phyloP scores from a whole-genome alignment of 2,113 vertebrate genomes.

The Apodemus speciosus region DNA sequence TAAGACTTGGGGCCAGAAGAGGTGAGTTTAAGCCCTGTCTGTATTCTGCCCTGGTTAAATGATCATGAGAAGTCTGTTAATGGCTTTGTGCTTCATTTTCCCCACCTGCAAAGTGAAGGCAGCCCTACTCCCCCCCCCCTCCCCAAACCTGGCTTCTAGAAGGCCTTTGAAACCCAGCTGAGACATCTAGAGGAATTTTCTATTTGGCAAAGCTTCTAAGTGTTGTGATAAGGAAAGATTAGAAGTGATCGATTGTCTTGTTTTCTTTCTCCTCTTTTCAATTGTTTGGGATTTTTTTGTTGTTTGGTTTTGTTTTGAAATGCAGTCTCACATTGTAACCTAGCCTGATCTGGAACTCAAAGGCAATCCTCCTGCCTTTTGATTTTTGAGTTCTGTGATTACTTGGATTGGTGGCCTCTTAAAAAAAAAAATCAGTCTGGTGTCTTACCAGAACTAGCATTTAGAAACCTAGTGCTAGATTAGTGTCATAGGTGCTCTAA shows the following conservation, averaged over 20 bases:
- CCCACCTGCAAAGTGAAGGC: neutral
- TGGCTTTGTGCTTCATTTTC: neutral
- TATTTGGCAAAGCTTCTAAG: neutral
- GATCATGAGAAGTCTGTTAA: neutral
- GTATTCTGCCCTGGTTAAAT: neutral
- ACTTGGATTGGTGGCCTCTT: neutral
- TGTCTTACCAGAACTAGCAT: slow-evolving; percentile 22
- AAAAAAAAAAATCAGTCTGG: neutral
- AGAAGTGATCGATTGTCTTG: neutral
- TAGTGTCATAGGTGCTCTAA: slow-evolving; percentile 28
- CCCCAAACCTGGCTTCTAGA: neutral
- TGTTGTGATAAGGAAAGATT: neutral
- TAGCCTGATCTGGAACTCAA: neutral
- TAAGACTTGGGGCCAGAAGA: neutral
- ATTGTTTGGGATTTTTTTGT: neutral
- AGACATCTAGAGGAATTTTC: neutral
- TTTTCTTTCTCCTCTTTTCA: neutral
- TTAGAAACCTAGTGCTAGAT: slow-evolving; percentile 16
- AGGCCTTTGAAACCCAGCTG: neutral
- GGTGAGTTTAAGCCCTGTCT: neutral
- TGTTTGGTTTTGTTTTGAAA: neutral
- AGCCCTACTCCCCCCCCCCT: neutral
- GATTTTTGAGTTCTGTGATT: neutral
- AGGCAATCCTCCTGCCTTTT: neutral
- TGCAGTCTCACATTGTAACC: neutral